These are phyloP conservation scores for Steatornis caripensis DNA, from an alignment of 2,113 vertebrate species.

Conservation along the genomic window DNA sequence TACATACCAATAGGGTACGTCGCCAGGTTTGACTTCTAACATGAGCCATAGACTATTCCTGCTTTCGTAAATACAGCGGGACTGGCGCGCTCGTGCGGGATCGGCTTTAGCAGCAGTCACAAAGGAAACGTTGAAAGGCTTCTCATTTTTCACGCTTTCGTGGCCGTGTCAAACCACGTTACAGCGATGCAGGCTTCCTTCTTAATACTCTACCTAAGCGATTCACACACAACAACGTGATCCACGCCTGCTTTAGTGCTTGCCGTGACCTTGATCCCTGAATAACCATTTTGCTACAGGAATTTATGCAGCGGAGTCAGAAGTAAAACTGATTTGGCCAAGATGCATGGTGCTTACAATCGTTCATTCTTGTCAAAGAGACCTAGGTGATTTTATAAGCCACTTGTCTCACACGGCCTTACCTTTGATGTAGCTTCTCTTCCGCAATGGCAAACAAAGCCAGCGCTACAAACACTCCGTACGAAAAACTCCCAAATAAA, in stretches of 20 bases:
- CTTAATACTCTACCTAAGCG: neutral
- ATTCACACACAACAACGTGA: neutral
- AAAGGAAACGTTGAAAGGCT: no score
- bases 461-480: neutral
- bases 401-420: neutral
- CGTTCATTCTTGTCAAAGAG: neutral
- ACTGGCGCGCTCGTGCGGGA: rapidly evolving
- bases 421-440: neutral
- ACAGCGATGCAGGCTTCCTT: neutral
- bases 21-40: neutral
- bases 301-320: neutral
- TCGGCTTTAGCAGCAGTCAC: neutral
- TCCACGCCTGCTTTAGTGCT: neutral
- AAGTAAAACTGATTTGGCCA: neutral
- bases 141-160: neutral
- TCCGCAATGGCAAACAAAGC: neutral
- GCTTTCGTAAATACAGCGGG: neutral
- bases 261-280: neutral
- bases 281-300: neutral
- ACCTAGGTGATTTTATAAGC: neutral
- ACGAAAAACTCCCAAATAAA: neutral
- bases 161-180: neutral
- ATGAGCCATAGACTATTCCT: rapidly evolving
- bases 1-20: no score
- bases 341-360: neutral